Evolutionary conservation across 2,888 invertebrate genomes (phyloP).

Genomic region (Cephus sareptanus): DNA sequence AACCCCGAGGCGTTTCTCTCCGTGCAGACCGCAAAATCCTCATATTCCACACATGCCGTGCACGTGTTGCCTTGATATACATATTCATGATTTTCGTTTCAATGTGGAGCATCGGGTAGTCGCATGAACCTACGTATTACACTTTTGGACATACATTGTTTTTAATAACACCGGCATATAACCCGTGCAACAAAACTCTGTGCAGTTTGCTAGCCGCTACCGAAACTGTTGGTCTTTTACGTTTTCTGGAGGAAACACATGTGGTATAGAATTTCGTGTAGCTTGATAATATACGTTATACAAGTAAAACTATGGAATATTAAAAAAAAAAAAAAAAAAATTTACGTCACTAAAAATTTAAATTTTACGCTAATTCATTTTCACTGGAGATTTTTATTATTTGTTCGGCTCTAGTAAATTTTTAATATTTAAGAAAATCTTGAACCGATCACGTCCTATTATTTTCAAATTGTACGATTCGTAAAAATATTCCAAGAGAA

Average conservation of each 20-base stretch:
- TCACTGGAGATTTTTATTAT: too few species aligned
- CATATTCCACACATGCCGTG: constrained; percentile 19
- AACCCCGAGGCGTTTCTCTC: neutral
- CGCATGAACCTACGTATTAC: constrained; percentile 11
- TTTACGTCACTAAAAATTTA: too few species aligned
- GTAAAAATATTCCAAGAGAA: too few species aligned
- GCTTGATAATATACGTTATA: too few species aligned
- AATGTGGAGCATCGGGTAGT: constrained; percentile 8
- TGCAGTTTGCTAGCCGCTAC: neutral
- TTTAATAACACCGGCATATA: constrained; percentile 15
- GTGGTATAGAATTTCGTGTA: neutral
- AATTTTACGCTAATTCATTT: too few species aligned
- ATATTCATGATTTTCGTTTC: constrained; percentile 20
- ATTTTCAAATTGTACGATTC: too few species aligned
- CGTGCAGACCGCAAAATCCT: constrained; percentile 11
- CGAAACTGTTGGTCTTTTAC: neutral
- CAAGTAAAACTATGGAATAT: too few species aligned
- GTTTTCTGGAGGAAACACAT: neutral
- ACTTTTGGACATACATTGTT: constrained; percentile 19
- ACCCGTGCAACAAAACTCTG: constrained; percentile 9
- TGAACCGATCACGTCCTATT: too few species aligned
- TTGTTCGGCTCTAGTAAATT: too few species aligned
- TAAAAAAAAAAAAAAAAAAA: too few species aligned
- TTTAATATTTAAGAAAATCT: too few species aligned
- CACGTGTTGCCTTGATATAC: constrained; percentile 18